A percentile compares a stretch with the other conserved stretches of the same genome.
These are phyloP conservation scores for Tanypteryx hageni DNA, from an alignment of 2,888 invertebrate genomes.

Conservation along the genomic window DNA sequence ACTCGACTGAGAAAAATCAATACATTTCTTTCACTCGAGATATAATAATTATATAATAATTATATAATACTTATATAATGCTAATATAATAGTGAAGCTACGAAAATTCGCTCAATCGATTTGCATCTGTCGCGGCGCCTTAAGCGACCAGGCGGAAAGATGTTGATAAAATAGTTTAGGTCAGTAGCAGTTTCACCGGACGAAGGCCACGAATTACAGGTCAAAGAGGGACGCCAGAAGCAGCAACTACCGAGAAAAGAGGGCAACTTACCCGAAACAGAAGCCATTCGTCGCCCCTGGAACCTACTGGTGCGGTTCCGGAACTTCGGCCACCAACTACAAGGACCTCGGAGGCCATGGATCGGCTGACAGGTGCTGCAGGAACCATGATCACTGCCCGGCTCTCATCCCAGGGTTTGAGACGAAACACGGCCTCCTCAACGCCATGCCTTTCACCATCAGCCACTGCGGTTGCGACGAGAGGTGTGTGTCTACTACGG, in stretches of 20 bases:
- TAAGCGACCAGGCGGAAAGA: neutral
- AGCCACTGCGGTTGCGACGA: constrained; percentile 88
- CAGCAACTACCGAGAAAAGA: neutral
- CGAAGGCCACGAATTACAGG: constrained; percentile 41
- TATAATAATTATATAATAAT: too few species aligned
- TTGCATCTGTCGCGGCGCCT: neutral
- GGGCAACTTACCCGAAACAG: constrained; percentile 11
- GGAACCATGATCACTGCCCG: constrained; percentile 85
- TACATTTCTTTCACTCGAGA: too few species aligned
- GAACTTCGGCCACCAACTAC: constrained; percentile 78
- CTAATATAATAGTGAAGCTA: too few species aligned
- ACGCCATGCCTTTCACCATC: constrained; percentile 84
- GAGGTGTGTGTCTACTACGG: constrained; percentile 78
- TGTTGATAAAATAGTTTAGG: neutral
- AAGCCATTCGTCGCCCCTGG: constrained; percentile 79
- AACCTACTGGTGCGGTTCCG: constrained; percentile 87
- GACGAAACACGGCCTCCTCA: constrained; percentile 81
- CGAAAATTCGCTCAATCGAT: too few species aligned
- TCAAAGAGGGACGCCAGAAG: neutral
- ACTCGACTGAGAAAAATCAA: too few species aligned
- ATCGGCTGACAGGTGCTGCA: constrained; percentile 84
- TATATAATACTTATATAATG: too few species aligned
- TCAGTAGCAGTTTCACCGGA: neutral
- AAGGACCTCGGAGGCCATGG: constrained; percentile 80
- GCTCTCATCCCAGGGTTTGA: constrained; percentile 81